Conservation (phyloP, 2,888 invertebrate genomes). For the Drosophila algonquin region DNA sequence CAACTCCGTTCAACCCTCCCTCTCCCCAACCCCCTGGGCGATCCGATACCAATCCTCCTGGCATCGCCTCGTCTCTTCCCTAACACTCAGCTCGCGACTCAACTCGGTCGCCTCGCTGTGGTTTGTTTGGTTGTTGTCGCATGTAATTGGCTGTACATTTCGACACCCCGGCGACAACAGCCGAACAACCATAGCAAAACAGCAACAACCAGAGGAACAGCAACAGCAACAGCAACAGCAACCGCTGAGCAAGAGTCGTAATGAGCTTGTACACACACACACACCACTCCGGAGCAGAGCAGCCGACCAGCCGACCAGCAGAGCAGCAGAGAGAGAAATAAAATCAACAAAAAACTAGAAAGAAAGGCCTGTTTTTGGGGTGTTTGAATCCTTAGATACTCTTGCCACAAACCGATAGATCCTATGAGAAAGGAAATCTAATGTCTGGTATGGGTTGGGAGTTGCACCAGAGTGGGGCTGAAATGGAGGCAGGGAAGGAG, state of each 20-base stretch:
- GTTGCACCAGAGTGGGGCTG: too few relatives aligned
- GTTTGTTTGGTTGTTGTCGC: slow-evolving; percentile 61
- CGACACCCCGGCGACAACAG: slow-evolving; percentile 75
- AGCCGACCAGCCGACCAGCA: background rate
- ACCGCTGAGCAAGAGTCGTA: slow-evolving; percentile 57
- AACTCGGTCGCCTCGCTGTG: slow-evolving; percentile 2
- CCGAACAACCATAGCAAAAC: slow-evolving; percentile 17
- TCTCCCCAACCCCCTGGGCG: background rate
- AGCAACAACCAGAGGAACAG: background rate
- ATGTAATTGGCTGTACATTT: slow-evolving; percentile 77
- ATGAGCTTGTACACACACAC: slow-evolving; percentile 72
- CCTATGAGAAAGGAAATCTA: too few relatives aligned
- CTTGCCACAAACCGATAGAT: too few relatives aligned
- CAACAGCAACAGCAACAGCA: slow-evolving; percentile 22
- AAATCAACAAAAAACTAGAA: background rate
- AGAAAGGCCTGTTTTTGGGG: too few relatives aligned
- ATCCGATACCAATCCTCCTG: slow-evolving; percentile 11
- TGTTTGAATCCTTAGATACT: too few relatives aligned
- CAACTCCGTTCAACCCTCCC: background rate
- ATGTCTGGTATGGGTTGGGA: too few relatives aligned
- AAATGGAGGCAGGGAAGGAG: too few relatives aligned
- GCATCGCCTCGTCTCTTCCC: slow-evolving; percentile 2
- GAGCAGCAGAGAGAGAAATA: slow-evolving; percentile 14
- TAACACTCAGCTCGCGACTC: background rate
- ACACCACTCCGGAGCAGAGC: slow-evolving; percentile 6